phyloP scores from a whole-genome alignment of 2,888 invertebrate genomes.

The Deilephila elpenor region DNA sequence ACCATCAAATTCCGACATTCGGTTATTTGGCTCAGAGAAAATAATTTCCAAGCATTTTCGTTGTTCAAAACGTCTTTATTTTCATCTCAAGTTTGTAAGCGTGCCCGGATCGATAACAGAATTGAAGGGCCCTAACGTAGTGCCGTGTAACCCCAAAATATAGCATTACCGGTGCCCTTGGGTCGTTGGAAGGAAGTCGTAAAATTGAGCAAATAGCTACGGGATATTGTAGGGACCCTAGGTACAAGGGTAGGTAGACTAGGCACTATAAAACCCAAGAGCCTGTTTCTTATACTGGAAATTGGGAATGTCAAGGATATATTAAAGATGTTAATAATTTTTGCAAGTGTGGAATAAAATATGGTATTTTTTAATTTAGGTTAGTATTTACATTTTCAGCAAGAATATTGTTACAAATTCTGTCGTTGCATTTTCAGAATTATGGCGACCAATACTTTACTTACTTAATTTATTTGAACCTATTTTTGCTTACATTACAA shows the following conservation, averaged over 20 bases:
- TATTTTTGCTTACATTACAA: too few relatives aligned
- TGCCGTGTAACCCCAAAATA: neutral
- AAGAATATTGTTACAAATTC: too few relatives aligned
- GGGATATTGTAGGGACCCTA: conserved; percentile 2
- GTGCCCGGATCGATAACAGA: neutral
- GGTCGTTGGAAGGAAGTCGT: conserved; percentile 16
- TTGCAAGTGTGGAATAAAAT: too few relatives aligned
- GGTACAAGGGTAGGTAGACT: neutral
- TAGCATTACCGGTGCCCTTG: neutral
- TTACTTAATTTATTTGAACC: too few relatives aligned
- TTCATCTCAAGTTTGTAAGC: neutral
- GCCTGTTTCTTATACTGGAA: too few relatives aligned
- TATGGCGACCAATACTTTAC: too few relatives aligned
- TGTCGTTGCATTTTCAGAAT: too few relatives aligned
- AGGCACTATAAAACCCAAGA: neutral
- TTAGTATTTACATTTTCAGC: too few relatives aligned
- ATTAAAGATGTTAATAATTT: too few relatives aligned
- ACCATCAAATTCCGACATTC: too few relatives aligned
- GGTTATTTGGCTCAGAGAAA: too few relatives aligned
- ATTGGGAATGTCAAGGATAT: neutral
- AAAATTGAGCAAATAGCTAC: conserved; percentile 15
- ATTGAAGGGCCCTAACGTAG: neutral
- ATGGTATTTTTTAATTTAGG: too few relatives aligned
- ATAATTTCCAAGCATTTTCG: neutral
- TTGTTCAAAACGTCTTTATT: neutral